phyloP scores from a whole-genome alignment of 2,797 vertebrate species.

The Myotis pilosus region DNA sequence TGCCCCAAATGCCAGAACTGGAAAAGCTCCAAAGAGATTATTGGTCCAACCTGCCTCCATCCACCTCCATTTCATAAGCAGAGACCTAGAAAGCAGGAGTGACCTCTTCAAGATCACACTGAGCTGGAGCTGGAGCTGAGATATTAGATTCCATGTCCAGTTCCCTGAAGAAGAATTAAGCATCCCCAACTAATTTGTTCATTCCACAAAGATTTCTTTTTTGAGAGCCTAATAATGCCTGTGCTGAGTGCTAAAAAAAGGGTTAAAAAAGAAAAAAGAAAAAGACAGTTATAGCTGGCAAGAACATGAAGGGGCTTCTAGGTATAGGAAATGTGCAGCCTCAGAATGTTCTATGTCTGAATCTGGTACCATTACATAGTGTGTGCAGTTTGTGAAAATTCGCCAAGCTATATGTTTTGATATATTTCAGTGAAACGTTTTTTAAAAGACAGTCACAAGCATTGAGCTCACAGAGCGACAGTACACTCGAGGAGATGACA shows the following conservation, averaged over 20 bases:
- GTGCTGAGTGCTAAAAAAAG: not conserved
- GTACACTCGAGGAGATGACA: not conserved
- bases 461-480: not conserved
- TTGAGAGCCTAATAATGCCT: not conserved
- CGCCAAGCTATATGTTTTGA: not conserved
- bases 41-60: not conserved
- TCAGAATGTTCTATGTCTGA: conserved; percentile 1
- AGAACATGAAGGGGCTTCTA: not conserved
- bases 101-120: not conserved
- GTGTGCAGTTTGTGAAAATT: not conserved
- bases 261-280: conserved; percentile 18
- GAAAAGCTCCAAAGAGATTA: conserved; percentile 32
- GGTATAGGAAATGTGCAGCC: not conserved
- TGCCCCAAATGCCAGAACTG: not conserved
- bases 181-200: not conserved
- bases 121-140: not conserved
- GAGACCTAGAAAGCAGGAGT: conserved; percentile 33
- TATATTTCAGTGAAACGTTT: not conserved
- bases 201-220: not conserved
- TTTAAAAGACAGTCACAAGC: not conserved
- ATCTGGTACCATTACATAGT: not conserved
- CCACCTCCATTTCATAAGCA: not conserved
- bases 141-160: not conserved
- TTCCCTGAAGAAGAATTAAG: conserved; percentile 33
- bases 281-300: not conserved